A percentile compares a stretch with the other conserved stretches of the same genome.
Evolutionary conservation across 2,797 vertebrate genomes (phyloP).

Genomic region (Adrianichthys oophorus): DNA sequence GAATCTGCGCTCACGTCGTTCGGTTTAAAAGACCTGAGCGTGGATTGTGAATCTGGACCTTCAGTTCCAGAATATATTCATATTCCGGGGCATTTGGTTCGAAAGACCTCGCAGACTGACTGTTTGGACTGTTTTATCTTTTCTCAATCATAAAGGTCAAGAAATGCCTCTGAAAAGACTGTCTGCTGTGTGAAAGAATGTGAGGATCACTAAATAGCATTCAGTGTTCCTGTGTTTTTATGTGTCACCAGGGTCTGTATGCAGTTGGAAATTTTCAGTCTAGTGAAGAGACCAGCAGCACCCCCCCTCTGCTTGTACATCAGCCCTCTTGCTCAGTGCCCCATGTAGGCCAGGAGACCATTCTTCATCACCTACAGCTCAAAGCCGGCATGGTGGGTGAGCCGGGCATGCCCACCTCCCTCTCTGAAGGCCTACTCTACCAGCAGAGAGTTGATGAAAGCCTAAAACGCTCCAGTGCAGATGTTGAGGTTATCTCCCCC

Average conservation of each 20-base stretch:
- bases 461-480: constrained; percentile 84
- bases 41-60: no score
- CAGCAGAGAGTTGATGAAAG: constrained; percentile 73
- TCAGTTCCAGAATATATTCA: no score
- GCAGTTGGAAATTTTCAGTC: constrained; percentile 96
- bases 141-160: no score
- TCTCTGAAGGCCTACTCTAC: constrained; percentile 84
- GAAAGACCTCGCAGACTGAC: no score
- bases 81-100: no score
- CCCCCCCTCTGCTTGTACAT: constrained; percentile 69
- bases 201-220: background rate
- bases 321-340: constrained; percentile 83
- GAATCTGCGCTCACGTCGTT: no score
- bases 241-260: constrained; percentile 85
- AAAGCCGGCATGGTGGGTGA: constrained; percentile 84
- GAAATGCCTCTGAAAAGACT: no score
- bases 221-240: background rate
- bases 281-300: constrained; percentile 80
- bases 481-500: constrained; percentile 87
- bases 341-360: constrained; percentile 87
- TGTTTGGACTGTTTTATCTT: no score
- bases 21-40: no score
- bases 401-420: constrained; percentile 77
- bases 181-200: background rate
- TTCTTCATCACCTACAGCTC: constrained; percentile 83